A percentile compares a stretch with the other conserved stretches of the same genome.
Conservation (phyloP, 2,113 vertebrate genomes). For the Chlorodrepanis virens region DNA sequence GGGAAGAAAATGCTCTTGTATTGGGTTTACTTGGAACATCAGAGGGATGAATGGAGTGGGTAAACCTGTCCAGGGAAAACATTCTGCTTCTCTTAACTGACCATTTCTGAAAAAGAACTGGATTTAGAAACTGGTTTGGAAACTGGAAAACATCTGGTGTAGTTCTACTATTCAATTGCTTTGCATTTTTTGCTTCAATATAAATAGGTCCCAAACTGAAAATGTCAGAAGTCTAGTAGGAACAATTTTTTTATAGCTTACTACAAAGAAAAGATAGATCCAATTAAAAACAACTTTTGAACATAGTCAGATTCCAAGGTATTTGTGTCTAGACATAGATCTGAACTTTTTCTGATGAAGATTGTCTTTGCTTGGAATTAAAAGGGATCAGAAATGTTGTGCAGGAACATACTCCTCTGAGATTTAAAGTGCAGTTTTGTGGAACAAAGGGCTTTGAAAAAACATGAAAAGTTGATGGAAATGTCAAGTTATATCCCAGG, state of each 20-base stretch:
- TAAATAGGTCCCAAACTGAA: not conserved
- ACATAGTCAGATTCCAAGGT: not conserved
- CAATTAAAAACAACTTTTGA: not conserved
- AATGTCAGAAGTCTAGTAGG: not conserved
- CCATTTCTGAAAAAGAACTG: not conserved
- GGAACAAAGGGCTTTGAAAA: not conserved
- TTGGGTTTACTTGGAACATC: not conserved
- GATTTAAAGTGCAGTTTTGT: not conserved
- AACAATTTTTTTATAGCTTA: not conserved
- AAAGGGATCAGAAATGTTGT: not conserved
- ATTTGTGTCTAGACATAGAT: not conserved
- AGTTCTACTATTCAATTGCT: not conserved
- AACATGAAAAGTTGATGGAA: not conserved
- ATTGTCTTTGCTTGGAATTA: not conserved
- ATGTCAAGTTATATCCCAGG: not conserved
- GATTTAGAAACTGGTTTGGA: not conserved
- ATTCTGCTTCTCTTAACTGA: not conserved
- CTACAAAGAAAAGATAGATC: not conserved
- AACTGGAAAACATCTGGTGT: not conserved
- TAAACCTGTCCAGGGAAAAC: not conserved
- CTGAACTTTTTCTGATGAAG: not conserved
- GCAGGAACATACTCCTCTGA: not conserved
- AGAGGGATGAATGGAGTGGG: not conserved
- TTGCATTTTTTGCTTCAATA: not conserved
- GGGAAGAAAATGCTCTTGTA: not conserved